A percentile compares a stretch with the other conserved stretches of the same genome.
Conservation (phyloP, 2,888 invertebrate genomes). For the Plagiodera versicolora region DNA sequence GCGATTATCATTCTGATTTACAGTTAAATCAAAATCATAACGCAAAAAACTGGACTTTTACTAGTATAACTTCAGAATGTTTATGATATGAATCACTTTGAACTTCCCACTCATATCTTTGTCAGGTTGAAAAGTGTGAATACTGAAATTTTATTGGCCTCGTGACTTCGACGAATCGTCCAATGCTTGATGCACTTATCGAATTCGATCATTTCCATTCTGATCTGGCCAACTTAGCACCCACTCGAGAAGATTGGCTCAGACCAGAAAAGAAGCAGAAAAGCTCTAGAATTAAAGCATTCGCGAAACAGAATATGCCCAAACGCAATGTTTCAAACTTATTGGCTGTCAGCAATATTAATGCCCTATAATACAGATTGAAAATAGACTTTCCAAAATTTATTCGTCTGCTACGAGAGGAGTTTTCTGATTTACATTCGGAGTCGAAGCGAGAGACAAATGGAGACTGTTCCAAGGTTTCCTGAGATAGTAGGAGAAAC, state of each 20-base stretch:
- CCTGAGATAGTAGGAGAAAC: constrained; percentile 23
- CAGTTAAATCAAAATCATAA: no score
- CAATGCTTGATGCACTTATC: constrained; percentile 19
- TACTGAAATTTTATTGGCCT: neutral
- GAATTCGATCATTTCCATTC: constrained; percentile 17
- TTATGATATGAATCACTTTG: no score
- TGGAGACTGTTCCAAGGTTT: constrained; percentile 33
- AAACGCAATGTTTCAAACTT: constrained; percentile 49
- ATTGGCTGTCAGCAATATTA: constrained; percentile 51
- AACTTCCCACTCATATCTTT: no score
- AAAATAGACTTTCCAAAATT: constrained; percentile 50
- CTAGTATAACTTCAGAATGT: no score
- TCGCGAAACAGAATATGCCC: constrained; percentile 45
- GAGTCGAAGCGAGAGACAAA: constrained; percentile 44
- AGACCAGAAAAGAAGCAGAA: constrained; percentile 11
- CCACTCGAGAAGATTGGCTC: constrained; percentile 21
- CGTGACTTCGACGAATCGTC: constrained; percentile 9
- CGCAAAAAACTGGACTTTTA: no score
- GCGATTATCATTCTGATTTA: no score
- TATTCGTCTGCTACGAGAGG: constrained; percentile 47
- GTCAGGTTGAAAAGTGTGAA: neutral
- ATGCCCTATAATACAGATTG: constrained; percentile 50
- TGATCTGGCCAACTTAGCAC: constrained; percentile 17
- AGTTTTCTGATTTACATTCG: constrained; percentile 46
- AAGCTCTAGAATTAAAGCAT: constrained; percentile 40